A percentile compares a stretch with the other conserved stretches of the same genome.
Conservation (phyloP, 2,113 vertebrate genomes). For the Pyrgilauda ruficollis region DNA sequence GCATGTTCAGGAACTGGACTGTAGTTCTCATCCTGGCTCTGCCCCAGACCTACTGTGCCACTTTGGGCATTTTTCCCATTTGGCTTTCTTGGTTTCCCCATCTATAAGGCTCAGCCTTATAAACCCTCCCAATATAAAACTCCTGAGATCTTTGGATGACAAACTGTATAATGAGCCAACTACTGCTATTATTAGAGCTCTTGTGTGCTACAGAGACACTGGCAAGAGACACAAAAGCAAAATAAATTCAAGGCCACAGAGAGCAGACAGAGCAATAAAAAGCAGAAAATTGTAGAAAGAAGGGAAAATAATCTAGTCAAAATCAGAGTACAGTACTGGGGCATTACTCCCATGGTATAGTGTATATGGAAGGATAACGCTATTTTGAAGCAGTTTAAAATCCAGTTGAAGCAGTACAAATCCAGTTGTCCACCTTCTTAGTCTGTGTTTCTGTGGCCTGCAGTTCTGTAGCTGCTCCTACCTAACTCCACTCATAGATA, state of each 20-base stretch:
- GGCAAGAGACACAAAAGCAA: neutral
- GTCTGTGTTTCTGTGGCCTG: neutral
- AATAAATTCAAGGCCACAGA: neutral
- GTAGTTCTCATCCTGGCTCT: neutral
- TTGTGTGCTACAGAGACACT: neutral
- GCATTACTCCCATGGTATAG: neutral
- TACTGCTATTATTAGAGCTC: neutral
- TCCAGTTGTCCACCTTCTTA: neutral
- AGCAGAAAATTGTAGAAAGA: neutral
- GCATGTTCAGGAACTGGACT: neutral
- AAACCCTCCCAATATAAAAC: neutral
- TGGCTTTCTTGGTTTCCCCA: neutral
- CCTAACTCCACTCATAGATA: neutral
- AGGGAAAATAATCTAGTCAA: neutral
- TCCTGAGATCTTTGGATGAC: neutral
- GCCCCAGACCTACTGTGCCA: neutral
- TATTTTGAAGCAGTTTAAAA: neutral
- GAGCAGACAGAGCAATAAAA: neutral
- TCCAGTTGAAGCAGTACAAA: neutral
- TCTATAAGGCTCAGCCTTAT: neutral
- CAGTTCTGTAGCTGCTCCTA: neutral
- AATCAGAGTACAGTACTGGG: neutral
- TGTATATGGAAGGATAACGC: neutral
- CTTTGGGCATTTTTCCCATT: neutral
- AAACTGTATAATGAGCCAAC: neutral